Base-by-base conservation (phyloP, 2,113 vertebrate species). In the Isichthys henryi region DNA sequence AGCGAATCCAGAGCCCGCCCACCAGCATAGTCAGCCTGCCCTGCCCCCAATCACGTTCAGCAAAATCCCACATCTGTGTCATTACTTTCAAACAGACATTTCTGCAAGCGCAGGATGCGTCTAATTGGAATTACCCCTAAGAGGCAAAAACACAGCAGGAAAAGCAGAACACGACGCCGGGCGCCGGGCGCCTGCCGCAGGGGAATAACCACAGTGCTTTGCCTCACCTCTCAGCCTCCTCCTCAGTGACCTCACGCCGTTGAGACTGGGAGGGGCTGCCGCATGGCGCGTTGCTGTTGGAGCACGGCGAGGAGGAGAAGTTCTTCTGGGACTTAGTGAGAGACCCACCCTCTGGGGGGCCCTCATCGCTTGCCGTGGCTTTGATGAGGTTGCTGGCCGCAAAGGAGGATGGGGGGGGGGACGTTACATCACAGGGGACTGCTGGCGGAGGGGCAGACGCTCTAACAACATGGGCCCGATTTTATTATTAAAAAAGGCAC, bases 141-240 rank as follows among this genome's bases (percentile, higher is more conserved):
- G 82, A 43, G 21, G 45, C 80, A 84, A 84, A 48, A 84, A 46
- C 6, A 46, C 52, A n/a, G 17, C 21, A 46, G 1, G 21, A 21
- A 84, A 48, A 84, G 85, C 85, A 3, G 5, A 53, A 6, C 4
- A 0, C 23, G 1, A n/a, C 13, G 13, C 3, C 48, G 56, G 39
- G 23, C 13, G 13, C 3, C 48, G 56, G 39, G 23, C 3, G 3
- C 77, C 83, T 17, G 45, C 39, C 46, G 0, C 49, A 1, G 39
- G 56, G 1, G 8, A 43, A n/a, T 84, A 45, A 84, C 62, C 90
- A 89, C 23, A n/a, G 52, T 50, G 82, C 88, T 43, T 86, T 77
- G 66, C 53, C 82, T 95, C 89, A 99, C 98, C 97, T 97, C 93
- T 99, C 98, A 0, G 98, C 98, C 94, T 99, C 98, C 93, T 99